Percentiles rank a stretch among this genome's conserved stretches.
These are phyloP conservation scores for Dynastes hyllus DNA, from an alignment of 2,888 invertebrate genomes.

Conservation along the genomic window DNA sequence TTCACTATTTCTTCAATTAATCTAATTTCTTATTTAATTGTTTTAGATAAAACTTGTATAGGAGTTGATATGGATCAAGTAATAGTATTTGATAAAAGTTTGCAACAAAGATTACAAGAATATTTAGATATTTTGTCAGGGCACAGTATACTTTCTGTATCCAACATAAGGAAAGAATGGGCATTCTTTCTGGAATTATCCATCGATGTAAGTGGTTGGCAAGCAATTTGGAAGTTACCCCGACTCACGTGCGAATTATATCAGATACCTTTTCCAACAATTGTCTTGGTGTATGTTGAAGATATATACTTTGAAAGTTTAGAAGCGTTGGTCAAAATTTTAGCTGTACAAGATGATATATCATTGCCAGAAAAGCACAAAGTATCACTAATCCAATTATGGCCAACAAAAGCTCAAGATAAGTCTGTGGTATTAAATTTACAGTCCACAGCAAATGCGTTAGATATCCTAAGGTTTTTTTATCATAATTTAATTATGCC, in stretches of 20 bases:
- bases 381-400: constrained; percentile 78
- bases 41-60: background rate
- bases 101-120: constrained; percentile 74
- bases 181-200: constrained; percentile 74
- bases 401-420: constrained; percentile 78
- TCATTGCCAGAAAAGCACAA: constrained; percentile 76
- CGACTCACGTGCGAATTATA: constrained; percentile 78
- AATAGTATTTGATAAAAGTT: constrained; percentile 75
- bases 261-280: constrained; percentile 78
- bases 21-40: background rate
- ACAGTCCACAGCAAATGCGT: constrained; percentile 76
- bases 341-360: constrained; percentile 78
- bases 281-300: constrained; percentile 76
- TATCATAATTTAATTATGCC: constrained; percentile 81
- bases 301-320: constrained; percentile 75
- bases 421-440: constrained; percentile 75
- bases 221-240: constrained; percentile 81
- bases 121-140: constrained; percentile 73
- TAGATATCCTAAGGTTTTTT: constrained; percentile 80
- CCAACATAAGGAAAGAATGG: constrained; percentile 74
- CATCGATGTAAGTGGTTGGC: constrained; percentile 81
- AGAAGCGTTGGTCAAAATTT: constrained; percentile 75
- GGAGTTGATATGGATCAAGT: constrained; percentile 73
- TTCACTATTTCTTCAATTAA: background rate
- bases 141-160: constrained; percentile 70